Evolutionary conservation across 2,888 invertebrate genomes (phyloP).

Genomic region (Itoplectis maculator): DNA sequence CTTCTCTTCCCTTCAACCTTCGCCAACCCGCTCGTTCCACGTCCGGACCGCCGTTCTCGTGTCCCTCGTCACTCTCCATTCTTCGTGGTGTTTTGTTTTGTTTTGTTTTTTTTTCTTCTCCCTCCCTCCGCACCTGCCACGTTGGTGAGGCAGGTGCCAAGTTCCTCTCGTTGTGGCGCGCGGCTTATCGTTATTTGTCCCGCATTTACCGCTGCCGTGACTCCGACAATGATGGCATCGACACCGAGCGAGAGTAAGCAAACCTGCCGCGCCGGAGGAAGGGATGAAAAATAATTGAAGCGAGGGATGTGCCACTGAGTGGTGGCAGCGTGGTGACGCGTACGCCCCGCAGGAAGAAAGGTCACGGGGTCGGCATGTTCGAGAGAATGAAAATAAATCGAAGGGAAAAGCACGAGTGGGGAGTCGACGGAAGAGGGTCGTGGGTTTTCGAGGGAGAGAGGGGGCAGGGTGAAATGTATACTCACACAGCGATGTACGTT

Average conservation of each 20-base stretch:
- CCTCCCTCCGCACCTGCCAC: background rate
- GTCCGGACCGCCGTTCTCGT: background rate
- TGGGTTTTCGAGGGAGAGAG: no score
- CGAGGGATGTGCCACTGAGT: slow-evolving; percentile 7
- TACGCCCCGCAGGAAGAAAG: slow-evolving; percentile 36
- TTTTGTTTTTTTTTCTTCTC: no score
- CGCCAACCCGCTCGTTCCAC: background rate
- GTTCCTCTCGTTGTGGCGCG: slow-evolving; percentile 10
- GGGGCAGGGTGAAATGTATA: background rate
- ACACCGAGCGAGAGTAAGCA: background rate
- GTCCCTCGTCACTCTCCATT: background rate
- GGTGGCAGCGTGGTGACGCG: background rate
- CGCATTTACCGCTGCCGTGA: slow-evolving; percentile 15
- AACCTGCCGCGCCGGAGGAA: slow-evolving; percentile 5
- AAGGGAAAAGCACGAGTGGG: background rate
- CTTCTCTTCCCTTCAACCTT: background rate
- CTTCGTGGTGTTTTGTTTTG: no score
- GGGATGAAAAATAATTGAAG: slow-evolving; percentile 44
- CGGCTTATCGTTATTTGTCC: slow-evolving; percentile 27
- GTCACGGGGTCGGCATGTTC: slow-evolving; percentile 41
- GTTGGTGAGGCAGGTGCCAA: slow-evolving; percentile 15
- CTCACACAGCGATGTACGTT: slow-evolving; percentile 20
- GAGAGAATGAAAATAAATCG: slow-evolving; percentile 56
- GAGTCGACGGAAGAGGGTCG: no score
- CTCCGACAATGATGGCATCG: slow-evolving; percentile 2